phyloP scores from a whole-genome alignment of 1,140 invertebrate species.

The Leucophenga varia region DNA sequence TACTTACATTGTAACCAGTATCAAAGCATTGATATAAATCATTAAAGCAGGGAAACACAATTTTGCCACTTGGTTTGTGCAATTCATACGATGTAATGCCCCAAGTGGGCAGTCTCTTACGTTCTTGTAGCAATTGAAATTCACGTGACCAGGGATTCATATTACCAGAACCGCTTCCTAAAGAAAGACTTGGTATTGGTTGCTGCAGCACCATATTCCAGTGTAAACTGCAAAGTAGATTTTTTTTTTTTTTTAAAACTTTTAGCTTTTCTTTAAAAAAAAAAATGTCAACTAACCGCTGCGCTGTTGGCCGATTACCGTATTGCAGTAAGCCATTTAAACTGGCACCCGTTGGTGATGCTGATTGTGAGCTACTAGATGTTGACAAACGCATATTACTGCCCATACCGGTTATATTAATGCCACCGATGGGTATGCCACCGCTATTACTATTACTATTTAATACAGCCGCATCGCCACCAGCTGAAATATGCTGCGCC shows the following conservation, averaged over 20 bases:
- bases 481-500: constrained; percentile 16
- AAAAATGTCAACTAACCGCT: too few species aligned
- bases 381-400: background rate
- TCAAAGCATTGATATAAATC: constrained; percentile 81
- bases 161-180: constrained; percentile 10
- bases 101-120: constrained; percentile 86
- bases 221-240: constrained; percentile 57
- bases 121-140: constrained; percentile 86
- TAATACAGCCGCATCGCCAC: background rate
- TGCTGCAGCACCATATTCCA: constrained; percentile 74
- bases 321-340: constrained; percentile 22
- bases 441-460: background rate
- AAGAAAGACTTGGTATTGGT: constrained; percentile 66
- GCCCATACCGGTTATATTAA: background rate
- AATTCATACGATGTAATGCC: constrained; percentile 94
- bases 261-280: too few species aligned
- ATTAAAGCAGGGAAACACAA: constrained; percentile 88
- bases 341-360: constrained; percentile 23
- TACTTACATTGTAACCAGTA: constrained; percentile 67
- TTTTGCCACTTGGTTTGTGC: constrained; percentile 74
- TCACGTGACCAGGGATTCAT: constrained; percentile 71
- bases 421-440: background rate
- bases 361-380: background rate
- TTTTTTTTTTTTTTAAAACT: background rate
- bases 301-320: constrained; percentile 31